phyloP scores from a whole-genome alignment of 1,140 invertebrate species.

The Achroia grisella region DNA sequence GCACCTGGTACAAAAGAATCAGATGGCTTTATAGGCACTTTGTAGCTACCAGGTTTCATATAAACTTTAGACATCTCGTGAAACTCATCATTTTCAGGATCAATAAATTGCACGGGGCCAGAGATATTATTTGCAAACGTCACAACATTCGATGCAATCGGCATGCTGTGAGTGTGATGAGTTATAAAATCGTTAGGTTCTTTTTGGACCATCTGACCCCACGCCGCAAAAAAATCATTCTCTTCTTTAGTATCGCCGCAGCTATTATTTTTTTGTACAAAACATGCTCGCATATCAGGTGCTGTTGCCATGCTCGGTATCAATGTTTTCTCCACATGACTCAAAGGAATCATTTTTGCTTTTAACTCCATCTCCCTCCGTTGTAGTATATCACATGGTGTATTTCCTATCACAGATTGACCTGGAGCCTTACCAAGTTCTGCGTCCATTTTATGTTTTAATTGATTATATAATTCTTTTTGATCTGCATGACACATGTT shows the following conservation, averaged over 20 bases:
- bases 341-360: slow-evolving; percentile 66
- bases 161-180: slow-evolving; percentile 63
- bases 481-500: slow-evolving; percentile 53
- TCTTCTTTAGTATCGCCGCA: slow-evolving; percentile 64
- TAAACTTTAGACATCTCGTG: slow-evolving; percentile 68
- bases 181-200: slow-evolving; percentile 64
- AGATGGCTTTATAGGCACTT: slow-evolving; percentile 65
- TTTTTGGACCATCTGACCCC: slow-evolving; percentile 71
- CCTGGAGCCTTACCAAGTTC: slow-evolving; percentile 56
- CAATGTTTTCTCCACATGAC: slow-evolving; percentile 60
- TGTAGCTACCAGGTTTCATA: slow-evolving; percentile 71
- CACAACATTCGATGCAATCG: slow-evolving; percentile 56
- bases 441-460: slow-evolving; percentile 62
- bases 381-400: slow-evolving; percentile 49
- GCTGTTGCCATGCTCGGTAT: slow-evolving; percentile 56
- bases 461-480: slow-evolving; percentile 51
- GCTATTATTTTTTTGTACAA: slow-evolving; percentile 60
- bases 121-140: slow-evolving; percentile 60
- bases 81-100: slow-evolving; percentile 68
- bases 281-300: slow-evolving; percentile 48
- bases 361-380: slow-evolving; percentile 60
- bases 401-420: slow-evolving; percentile 40
- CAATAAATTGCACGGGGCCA: slow-evolving; percentile 68
- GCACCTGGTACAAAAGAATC: slow-evolving; percentile 42
- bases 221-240: slow-evolving; percentile 66